Evolutionary conservation across 2,113 vertebrate species (phyloP), one percentile per base, ranked within the genome.

Genomic region (Leucoraja erinaceus): DNA sequence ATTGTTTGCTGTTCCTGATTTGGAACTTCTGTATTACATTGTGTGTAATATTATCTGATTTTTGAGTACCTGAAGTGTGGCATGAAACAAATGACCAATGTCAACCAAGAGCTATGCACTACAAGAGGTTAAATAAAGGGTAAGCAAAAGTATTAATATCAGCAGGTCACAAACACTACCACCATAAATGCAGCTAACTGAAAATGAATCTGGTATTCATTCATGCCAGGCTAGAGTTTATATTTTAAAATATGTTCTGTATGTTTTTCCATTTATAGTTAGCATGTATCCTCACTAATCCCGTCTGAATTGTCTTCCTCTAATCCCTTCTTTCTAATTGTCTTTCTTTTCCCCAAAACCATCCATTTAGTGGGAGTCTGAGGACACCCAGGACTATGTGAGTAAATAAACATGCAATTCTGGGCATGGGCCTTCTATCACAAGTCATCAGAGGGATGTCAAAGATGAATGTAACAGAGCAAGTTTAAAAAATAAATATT

Each of bases 311-410:
- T 54, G 66, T 72, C 94, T 20, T 95, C 96, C 95, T 96, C 95
- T 96, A 95, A 94, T 95, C 94, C 93, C 83, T 47, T 86, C 93
- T 90, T 86, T 76, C 93, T 93, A 95, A 93, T 95, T 96, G 93
- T 95, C 95, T 95, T 94, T 96, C 94, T 96, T 95, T 96, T 94
- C 94, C 96, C 96, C 90, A 72, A 91, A 97, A 95, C 96, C 93
- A 94, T 94, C 94, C 94, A 95, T 12, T 98, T 98, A 99, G 98
- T 99, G 98, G 98, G 98, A 95, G 96, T 96, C 97, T 96, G 97
- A 98, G 96, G 98, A 99, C 96, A 96, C 97, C 96, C 97, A 97
- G 95, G 98, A 99, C 95, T 97, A 99, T 96, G 98, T 99, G 98
- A 99, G 98, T 99, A 99, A 99, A 96, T 95, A 97, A 97, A 96